phyloP scores from a whole-genome alignment of 2,797 vertebrate species.

The Vipera ursinii region DNA sequence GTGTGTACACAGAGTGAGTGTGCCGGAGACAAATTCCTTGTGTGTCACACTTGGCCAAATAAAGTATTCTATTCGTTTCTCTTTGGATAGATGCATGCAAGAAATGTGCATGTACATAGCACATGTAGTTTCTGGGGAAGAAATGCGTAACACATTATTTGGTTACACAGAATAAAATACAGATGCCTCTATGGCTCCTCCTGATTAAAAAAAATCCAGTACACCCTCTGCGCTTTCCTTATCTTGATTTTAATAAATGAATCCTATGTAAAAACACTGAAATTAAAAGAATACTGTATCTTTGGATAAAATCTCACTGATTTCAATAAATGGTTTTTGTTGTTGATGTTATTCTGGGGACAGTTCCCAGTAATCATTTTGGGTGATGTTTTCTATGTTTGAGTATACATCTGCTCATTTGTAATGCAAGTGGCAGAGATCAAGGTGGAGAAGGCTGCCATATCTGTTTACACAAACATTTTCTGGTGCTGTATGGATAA shows the following conservation, averaged over 20 bases:
- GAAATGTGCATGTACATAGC: background rate
- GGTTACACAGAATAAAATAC: background rate
- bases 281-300: background rate
- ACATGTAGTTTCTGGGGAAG: background rate
- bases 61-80: background rate
- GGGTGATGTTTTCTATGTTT: background rate
- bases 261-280: background rate
- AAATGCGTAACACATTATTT: background rate
- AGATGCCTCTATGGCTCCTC: background rate
- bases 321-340: background rate
- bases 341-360: background rate
- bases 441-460: background rate
- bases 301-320: background rate
- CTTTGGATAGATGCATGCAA: background rate
- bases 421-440: background rate
- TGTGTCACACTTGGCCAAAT: background rate
- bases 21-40: background rate
- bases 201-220: background rate
- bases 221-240: background rate
- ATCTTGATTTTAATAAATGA: too few relatives aligned
- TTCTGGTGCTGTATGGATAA: background rate
- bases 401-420: background rate
- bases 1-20: background rate
- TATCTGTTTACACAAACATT: background rate
- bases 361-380: background rate